Base-by-base conservation (phyloP, 2,888 invertebrate genomes). In the Siphlonurus alternatus region DNA sequence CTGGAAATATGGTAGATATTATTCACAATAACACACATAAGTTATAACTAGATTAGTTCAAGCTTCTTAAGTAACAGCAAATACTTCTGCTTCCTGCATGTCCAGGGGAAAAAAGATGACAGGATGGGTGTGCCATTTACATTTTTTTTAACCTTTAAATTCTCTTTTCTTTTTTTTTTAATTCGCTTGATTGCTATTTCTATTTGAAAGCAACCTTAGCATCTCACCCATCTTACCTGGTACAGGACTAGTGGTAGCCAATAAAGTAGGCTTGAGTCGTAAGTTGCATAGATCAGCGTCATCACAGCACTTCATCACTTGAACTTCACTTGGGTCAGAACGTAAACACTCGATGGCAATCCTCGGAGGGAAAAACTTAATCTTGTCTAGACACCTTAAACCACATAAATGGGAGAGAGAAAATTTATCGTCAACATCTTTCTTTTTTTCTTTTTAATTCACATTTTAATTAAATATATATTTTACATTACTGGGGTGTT, bases 321-420 rank as follows among this genome's bases (percentile, higher is more conserved):
- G 71, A 72, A 74, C 68, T 66, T 72, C 69, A 68, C 75, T 74
- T 68, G 74, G 74, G 70, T 67, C 61, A 23, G 18, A 23, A 56
- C 68, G 67, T 71, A 73, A 70, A 75, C 83, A 83, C 75, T 72
- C 74, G 69, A 73, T 72, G 61, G 83, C 79, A 70, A 77, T 75
- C 75, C 83, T 84, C 71, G 83, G 83, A 70, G 85, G 85, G 72
- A 84, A 81, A 80, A 78, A 78, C 66, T 76, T 70, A 67, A 71
- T 70, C 75, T 75, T 76, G 70, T 77, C 72, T 71, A 80, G 73
- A 74, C 82, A 82, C 75, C 81, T 81, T 74, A 61, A 64, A 60
- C 38, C 60, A 64, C 64, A 64, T 56, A 64, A 60, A 61, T 53
- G 23, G 53, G 25, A 64, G 51, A 51, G 51, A 24, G 19, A 60